These are phyloP conservation scores for Glandiceps talaboti DNA, from an alignment of 53 echinoderm and acorn worm species.

Conservation along the genomic window DNA sequence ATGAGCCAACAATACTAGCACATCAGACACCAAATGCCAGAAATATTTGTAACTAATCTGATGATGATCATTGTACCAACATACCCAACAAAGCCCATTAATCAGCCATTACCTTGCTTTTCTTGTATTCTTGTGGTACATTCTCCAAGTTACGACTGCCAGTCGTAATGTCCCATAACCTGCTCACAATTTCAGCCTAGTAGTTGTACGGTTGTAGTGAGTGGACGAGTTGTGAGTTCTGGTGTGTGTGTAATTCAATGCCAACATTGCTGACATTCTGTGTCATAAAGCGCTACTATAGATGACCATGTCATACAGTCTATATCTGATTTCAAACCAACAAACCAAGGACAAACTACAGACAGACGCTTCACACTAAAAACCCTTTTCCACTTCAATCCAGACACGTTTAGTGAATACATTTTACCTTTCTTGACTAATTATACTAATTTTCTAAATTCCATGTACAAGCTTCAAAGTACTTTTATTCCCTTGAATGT, in stretches of 20 bases:
- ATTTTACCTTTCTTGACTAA: not conserved
- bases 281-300: not conserved
- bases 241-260: not conserved
- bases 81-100: too few relatives aligned
- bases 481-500: not conserved
- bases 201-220: too few relatives aligned
- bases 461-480: conserved; percentile 14
- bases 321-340: not conserved
- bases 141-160: too few relatives aligned
- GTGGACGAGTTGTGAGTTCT: too few relatives aligned
- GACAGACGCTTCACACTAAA: not conserved
- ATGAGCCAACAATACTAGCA: not conserved
- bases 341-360: not conserved
- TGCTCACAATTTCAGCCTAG: too few relatives aligned
- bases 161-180: too few relatives aligned
- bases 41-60: not conserved
- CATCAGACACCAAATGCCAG: not conserved
- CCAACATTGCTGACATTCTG: not conserved
- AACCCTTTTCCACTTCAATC: not conserved
- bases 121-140: too few relatives aligned
- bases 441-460: too few relatives aligned
- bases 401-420: not conserved
- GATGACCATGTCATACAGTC: not conserved
- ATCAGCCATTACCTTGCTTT: too few relatives aligned
- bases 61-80: too few relatives aligned